phyloP scores from a whole-genome alignment of 2,113 vertebrate species.

The Callipepla californica region DNA sequence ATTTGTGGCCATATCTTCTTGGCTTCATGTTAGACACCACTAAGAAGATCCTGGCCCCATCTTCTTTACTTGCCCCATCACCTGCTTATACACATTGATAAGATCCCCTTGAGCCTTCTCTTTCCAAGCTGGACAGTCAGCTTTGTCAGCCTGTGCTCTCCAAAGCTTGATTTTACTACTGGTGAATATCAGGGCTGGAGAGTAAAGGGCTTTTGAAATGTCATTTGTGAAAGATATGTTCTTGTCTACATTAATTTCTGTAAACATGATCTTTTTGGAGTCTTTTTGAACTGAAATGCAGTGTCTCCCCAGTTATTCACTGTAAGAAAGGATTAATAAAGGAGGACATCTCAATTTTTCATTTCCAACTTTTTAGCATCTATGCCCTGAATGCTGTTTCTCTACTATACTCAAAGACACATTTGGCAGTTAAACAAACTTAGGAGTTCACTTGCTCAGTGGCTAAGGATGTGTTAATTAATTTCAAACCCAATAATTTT shows the following conservation, averaged over 20 bases:
- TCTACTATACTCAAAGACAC: not conserved
- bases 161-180: not conserved
- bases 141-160: not conserved
- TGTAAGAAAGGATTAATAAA: not conserved
- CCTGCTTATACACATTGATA: not conserved
- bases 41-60: not conserved
- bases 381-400: not conserved
- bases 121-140: not conserved
- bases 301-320: not conserved
- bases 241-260: slow-evolving; percentile 45
- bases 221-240: slow-evolving; percentile 10
- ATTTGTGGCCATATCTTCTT: not conserved
- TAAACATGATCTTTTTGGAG: slow-evolving; percentile 33
- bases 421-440: not conserved
- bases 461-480: not conserved
- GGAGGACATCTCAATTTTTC: not conserved
- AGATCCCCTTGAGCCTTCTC: not conserved
- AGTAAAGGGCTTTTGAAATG: slow-evolving; percentile 18
- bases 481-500: not conserved
- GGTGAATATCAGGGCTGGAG: not conserved
- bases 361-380: not conserved
- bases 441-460: not conserved
- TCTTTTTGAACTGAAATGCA: not conserved
- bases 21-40: not conserved
- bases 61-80: not conserved